phyloP scores from a whole-genome alignment of 2,113 vertebrate species.

The Progne subis region DNA sequence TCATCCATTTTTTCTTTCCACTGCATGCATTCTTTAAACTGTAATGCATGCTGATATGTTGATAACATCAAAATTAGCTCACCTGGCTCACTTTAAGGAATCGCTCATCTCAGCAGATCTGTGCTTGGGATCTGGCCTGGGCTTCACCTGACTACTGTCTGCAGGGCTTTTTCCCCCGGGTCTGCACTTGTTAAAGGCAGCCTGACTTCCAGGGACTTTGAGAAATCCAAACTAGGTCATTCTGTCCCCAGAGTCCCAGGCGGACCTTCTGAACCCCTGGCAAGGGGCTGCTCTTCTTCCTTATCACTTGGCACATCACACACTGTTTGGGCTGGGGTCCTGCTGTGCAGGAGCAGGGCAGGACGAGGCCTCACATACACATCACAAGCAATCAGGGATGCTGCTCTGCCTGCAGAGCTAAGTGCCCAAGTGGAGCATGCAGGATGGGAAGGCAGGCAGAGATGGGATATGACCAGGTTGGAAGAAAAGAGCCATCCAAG shows the following conservation, averaged over 20 bases:
- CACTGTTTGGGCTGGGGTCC: not conserved
- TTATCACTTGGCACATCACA: not conserved
- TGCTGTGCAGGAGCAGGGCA: not conserved
- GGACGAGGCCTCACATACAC: not conserved
- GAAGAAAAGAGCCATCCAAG: not conserved
- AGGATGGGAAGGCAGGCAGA: not conserved
- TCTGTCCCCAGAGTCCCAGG: not conserved
- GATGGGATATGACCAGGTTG: rapidly evolving
- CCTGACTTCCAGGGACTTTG: not conserved
- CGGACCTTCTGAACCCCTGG: not conserved
- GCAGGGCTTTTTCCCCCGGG: not conserved
- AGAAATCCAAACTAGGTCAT: not conserved
- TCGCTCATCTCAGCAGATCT: not conserved
- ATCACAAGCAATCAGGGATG: not conserved
- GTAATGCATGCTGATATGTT: not conserved
- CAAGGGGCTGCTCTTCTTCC: not conserved
- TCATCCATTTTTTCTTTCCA: not conserved
- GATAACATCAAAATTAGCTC: not conserved
- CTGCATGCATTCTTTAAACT: not conserved
- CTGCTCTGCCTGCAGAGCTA: not conserved
- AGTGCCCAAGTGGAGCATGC: not conserved
- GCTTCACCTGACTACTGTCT: not conserved
- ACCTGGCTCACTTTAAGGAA: not conserved
- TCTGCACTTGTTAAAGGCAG: not conserved
- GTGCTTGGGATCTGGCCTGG: not conserved